These are phyloP conservation scores for Potamilus streckersoni DNA, from an alignment of 1,140 invertebrate species.

Conservation along the genomic window DNA sequence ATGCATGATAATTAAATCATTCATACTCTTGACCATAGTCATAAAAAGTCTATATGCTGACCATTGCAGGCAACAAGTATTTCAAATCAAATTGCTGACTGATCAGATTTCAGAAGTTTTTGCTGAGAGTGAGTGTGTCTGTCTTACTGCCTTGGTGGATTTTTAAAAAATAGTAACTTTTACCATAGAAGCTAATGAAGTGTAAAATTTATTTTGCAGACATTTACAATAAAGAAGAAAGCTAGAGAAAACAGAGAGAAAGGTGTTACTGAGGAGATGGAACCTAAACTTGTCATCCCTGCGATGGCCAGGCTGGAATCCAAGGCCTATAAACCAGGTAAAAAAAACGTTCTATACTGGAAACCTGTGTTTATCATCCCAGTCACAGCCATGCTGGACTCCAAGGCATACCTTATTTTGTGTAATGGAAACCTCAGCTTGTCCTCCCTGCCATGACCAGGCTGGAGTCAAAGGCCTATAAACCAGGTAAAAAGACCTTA, in stretches of 20 bases:
- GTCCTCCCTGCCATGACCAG: conserved; percentile 65
- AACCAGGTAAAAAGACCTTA: conserved; percentile 57
- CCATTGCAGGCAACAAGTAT: background rate
- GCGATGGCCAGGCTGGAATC: conserved; percentile 60
- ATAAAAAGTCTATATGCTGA: too few species aligned
- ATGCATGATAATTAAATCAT: too few species aligned
- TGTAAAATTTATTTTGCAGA: conserved; percentile 42
- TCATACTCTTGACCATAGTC: too few species aligned
- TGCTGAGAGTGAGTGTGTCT: background rate
- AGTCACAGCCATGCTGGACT: conserved; percentile 59
- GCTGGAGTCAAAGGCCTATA: conserved; percentile 61
- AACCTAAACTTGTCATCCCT: conserved; percentile 64
- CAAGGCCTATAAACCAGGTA: conserved; percentile 64
- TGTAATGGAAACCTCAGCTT: conserved; percentile 44
- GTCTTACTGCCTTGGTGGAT: background rate
- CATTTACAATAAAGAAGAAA: conserved; percentile 62
- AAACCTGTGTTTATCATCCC: conserved; percentile 64
- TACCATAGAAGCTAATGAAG: background rate
- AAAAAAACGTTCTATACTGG: background rate
- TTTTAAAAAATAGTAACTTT: background rate
- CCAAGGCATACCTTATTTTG: conserved; percentile 36
- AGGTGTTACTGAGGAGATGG: conserved; percentile 37
- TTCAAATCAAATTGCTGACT: background rate
- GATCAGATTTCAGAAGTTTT: background rate
- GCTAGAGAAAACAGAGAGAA: conserved; percentile 47